phyloP scores from a whole-genome alignment of 2,113 vertebrate species.

The Scortum barcoo region DNA sequence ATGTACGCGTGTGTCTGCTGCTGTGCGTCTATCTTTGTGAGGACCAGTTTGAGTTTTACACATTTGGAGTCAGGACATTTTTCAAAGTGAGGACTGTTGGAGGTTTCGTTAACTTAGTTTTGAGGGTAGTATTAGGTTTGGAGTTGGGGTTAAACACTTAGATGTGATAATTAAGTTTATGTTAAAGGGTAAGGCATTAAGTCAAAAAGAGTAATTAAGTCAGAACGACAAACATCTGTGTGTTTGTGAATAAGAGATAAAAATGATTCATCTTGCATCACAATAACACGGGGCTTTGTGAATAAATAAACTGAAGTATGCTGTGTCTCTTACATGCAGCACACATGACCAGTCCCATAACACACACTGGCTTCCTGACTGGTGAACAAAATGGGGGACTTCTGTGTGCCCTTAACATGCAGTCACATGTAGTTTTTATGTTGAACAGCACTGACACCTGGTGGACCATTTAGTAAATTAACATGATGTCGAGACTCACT shows the following conservation, averaged over 20 bases:
- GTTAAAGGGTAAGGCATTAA: neutral
- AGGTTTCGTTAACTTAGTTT: no score
- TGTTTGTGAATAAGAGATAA: neutral
- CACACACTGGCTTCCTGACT: constrained; percentile 8
- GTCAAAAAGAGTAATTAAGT: neutral
- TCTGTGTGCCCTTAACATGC: neutral
- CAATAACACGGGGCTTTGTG: neutral
- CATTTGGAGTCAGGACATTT: neutral
- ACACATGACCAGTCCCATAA: neutral
- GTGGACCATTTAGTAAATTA: constrained; percentile 37
- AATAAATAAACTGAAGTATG: neutral
- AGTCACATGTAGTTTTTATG: constrained; percentile 17
- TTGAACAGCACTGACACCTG: constrained; percentile 66
- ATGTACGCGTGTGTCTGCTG: constrained; percentile 4
- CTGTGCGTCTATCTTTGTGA: neutral
- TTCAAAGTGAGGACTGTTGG: constrained; percentile 1
- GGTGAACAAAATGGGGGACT: constrained; percentile 57
- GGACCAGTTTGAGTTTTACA: neutral
- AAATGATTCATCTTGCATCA: neutral
- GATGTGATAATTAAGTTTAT: no score
- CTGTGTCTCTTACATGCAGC: neutral
- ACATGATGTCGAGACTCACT: neutral
- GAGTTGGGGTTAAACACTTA: neutral
- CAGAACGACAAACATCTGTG: neutral
- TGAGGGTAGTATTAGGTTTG: neutral